Base-by-base conservation (phyloP, 2,888 invertebrate species). In the Parapristionchus giblindavisi region DNA sequence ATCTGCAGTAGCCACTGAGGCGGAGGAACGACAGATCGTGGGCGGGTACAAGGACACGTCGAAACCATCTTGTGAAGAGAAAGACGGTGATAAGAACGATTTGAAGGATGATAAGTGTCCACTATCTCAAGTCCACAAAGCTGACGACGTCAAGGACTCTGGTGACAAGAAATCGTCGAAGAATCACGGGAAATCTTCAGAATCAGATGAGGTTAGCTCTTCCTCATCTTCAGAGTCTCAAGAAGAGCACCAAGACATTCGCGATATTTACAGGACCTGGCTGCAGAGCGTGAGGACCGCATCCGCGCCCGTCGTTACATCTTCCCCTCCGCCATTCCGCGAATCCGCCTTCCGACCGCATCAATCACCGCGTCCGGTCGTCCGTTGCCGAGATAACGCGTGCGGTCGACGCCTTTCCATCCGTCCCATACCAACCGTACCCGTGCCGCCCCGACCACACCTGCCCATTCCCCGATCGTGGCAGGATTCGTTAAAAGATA, bases 271-370 rank as follows among this genome's bases (percentile, higher is more conserved):
- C 54, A 54, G 68, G 36, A 48, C 34, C 36, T 52, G 68, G 51
- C 68, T 68, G 29, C 48, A 29, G 65, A 29, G 17, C n/a, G 27
- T 17, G 27, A 3, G 11, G 34, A 1, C 32, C 24, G 8, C 24
- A 11, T 38, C 6, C 68, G 68, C 54, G 70, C 52, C 70, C 54
- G 70, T 8, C 54, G 70, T 17, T 71, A 71, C 70, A 32, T 48
- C 56, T 71, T 71, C 56, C 70, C 70, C 32, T 14, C 34, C n/a
- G 56, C 70, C 70, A 56, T 71, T 14, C 70, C 70, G 17, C 51
- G 68, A 17, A 29, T 68, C 52, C 63, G 63, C 40, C 27, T 29
- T 43, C n/a, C 36, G 5, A 34, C 1, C 32, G 60, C 29, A 4
- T 34, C 48, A 52, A 68, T 14, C 34, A 36, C 34, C 21, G 68